phyloP scores from a whole-genome alignment of 64 coral and sea anemone species.

The Montipora sp. region DNA sequence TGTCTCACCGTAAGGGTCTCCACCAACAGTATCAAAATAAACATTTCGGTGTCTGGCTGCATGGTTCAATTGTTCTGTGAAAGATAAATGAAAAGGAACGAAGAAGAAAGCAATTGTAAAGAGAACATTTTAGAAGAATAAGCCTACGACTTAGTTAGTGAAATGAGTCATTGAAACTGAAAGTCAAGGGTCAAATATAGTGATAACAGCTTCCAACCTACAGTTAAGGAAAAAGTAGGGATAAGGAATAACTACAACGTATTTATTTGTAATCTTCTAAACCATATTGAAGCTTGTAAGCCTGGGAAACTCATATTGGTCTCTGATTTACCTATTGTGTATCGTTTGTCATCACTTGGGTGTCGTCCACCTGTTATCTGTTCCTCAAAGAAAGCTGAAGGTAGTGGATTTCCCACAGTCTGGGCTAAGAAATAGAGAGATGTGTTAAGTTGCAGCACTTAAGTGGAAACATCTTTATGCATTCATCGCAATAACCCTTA shows the following conservation, averaged over 20 bases:
- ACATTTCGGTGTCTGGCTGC: conserved; percentile 93
- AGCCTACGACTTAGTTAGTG: background rate
- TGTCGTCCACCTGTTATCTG: conserved; percentile 54
- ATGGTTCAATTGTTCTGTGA: conserved; percentile 77
- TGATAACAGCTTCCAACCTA: no score
- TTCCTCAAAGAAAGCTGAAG: conserved; percentile 54
- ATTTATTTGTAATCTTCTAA: no score
- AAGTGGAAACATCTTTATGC: no score
- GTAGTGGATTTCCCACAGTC: conserved; percentile 31
- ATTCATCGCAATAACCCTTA: no score
- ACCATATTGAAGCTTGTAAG: no score
- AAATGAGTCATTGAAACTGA: no score
- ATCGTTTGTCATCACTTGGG: conserved; percentile 84
- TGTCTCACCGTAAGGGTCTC: conserved; percentile 83
- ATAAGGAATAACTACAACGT: no score
- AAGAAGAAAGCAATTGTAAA: background rate
- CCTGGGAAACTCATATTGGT: background rate
- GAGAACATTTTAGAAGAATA: background rate
- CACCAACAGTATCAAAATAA: conserved; percentile 74
- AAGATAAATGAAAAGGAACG: background rate
- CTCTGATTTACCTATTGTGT: conserved; percentile 58
- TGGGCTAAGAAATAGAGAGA: conserved; percentile 5
- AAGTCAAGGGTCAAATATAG: no score
- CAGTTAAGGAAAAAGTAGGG: no score
- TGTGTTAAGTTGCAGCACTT: no score